A percentile compares a stretch with the other conserved stretches of the same genome.
Evolutionary conservation across 2,113 vertebrate genomes (phyloP).

Genomic region (Oncorhynchus mykiss): DNA sequence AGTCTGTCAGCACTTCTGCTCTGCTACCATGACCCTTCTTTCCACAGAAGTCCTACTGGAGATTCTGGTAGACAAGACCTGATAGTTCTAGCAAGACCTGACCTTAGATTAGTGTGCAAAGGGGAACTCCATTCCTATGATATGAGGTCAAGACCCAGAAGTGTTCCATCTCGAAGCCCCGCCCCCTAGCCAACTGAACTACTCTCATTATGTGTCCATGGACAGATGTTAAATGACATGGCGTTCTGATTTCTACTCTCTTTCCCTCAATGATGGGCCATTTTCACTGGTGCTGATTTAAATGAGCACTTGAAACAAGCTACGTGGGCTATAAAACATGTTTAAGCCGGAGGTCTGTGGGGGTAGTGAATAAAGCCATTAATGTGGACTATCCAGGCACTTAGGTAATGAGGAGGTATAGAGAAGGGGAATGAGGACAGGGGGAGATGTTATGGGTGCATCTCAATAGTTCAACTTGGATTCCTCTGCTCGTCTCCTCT

Average conservation of each 20-base stretch:
- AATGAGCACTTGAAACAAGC: conserved; percentile 30
- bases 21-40: no score
- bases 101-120: conserved; percentile 9
- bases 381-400: conserved; percentile 54
- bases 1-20: background rate
- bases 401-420: conserved; percentile 51
- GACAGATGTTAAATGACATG: conserved; percentile 56
- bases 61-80: no score
- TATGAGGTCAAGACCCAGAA: conserved; percentile 34
- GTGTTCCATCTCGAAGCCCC: conserved; percentile 22
- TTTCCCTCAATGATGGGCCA: conserved; percentile 36
- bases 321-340: conserved; percentile 45
- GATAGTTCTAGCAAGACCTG: conserved; percentile 18
- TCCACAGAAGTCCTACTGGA: no score
- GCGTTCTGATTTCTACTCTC: conserved; percentile 23
- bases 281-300: conserved; percentile 46
- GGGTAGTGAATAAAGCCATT: conserved; percentile 48
- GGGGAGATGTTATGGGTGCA: background rate
- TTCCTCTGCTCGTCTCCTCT: background rate
- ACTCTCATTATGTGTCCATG: conserved; percentile 37
- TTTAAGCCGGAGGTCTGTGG: conserved; percentile 22
- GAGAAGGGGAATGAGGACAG: background rate
- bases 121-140: conserved; percentile 22
- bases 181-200: conserved; percentile 29
- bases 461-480: background rate